Conservation (phyloP, 1,140 invertebrate genomes). For the Habropoda laboriosa region DNA sequence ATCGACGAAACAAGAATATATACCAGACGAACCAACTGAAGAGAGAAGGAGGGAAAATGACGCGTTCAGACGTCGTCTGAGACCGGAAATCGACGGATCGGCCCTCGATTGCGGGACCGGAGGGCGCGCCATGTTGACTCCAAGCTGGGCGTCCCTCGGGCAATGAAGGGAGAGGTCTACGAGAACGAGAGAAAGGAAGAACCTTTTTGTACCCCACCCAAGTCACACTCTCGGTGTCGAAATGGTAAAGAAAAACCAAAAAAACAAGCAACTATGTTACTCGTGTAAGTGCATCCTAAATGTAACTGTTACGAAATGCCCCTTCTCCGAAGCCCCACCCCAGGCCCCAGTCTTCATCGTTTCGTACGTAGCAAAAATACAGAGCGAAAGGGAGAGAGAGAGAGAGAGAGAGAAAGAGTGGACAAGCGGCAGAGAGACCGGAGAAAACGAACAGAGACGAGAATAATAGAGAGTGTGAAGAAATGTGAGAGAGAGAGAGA, state of each 20-base stretch:
- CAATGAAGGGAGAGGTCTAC: neutral
- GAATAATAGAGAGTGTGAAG: slow-evolving; percentile 4
- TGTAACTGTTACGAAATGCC: slow-evolving; percentile 68
- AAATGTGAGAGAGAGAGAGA: slow-evolving; percentile 11
- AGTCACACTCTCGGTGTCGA: slow-evolving; percentile 74
- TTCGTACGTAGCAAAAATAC: slow-evolving; percentile 52
- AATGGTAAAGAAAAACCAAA: slow-evolving; percentile 49
- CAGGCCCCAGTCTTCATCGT: slow-evolving; percentile 62
- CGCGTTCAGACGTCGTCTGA: neutral
- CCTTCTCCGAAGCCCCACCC: slow-evolving; percentile 59
- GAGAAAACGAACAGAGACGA: slow-evolving; percentile 23
- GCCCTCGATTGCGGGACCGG: neutral
- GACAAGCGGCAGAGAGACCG: slow-evolving; percentile 32
- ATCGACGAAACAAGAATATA: neutral
- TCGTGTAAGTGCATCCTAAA: slow-evolving; percentile 67
- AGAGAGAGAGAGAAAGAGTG: slow-evolving; percentile 9
- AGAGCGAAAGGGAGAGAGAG: slow-evolving; percentile 5
- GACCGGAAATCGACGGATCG: slow-evolving; percentile 2
- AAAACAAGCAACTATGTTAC: slow-evolving; percentile 57
- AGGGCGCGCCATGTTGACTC: neutral
- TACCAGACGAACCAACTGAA: neutral
- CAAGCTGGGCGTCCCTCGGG: neutral
- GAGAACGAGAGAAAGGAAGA: slow-evolving; percentile 2
- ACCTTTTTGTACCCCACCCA: slow-evolving; percentile 75
- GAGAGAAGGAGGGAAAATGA: neutral